A percentile compares a stretch with the other conserved stretches of the same genome.
Evolutionary conservation across 1,140 invertebrate species (phyloP).

Genomic region (Drosophila nigromelanica): DNA sequence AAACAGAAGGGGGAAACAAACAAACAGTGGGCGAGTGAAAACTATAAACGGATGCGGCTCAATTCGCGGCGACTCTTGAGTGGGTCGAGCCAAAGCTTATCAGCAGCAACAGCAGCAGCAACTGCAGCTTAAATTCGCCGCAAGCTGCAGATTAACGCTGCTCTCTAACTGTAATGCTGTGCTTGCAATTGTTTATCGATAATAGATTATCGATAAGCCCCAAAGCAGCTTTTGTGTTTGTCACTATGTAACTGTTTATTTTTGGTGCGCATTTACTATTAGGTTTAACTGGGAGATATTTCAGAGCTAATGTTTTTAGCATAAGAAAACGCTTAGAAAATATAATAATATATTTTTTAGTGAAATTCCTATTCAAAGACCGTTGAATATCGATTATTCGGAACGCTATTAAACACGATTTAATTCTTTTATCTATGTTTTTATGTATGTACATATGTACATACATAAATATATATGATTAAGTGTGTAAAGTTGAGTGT

Average conservation of each 20-base stretch:
- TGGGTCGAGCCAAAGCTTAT: slow-evolving; percentile 34
- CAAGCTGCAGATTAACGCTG: slow-evolving; percentile 26
- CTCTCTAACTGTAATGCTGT: slow-evolving; percentile 1
- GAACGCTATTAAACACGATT: too few species aligned
- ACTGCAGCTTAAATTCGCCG: slow-evolving; percentile 17
- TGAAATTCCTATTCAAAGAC: too few species aligned
- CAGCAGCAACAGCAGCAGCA: neutral
- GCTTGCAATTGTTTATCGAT: slow-evolving; percentile 1
- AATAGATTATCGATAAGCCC: neutral
- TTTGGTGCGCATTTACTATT: neutral
- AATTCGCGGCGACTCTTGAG: slow-evolving; percentile 3
- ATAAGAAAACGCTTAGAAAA: neutral
- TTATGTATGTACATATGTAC: too few species aligned
- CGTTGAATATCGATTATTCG: too few species aligned
- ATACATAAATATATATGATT: too few species aligned
- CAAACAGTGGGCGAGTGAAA: slow-evolving; percentile 20
- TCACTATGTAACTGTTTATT: too few species aligned
- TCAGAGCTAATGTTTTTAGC: neutral
- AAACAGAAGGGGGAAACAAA: too few species aligned
- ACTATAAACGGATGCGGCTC: neutral
- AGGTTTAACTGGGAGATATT: neutral
- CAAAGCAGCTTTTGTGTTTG: too few species aligned
- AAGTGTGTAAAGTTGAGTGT: too few species aligned
- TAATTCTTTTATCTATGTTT: too few species aligned
- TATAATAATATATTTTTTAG: too few species aligned